Base-by-base conservation (phyloP, 1,140 invertebrate genomes). In the Onthophagus taurus region DNA sequence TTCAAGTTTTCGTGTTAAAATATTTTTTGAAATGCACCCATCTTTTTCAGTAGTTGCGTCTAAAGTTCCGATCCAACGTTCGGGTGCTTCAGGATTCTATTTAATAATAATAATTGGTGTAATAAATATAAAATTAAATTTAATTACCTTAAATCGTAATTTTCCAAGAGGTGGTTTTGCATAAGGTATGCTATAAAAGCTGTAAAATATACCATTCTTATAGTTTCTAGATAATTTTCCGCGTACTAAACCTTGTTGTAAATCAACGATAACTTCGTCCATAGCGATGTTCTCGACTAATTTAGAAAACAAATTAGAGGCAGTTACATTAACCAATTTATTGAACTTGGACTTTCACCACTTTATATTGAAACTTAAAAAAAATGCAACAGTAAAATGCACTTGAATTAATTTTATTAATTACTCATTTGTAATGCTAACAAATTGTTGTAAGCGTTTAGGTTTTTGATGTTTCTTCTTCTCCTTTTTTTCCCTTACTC, bases 21-120 rank as follows among this genome's bases (percentile, higher is more conserved):
- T 55, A 31, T 64, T 51, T 29, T 63, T 60, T 23, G 67, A 72
- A 7, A 61, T 45, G 42, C 66, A 68, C 11, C 53, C 58, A 2
- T 63, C 54, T 12, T 72, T 70, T 51, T 67, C 66, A 20, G 68
- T 53, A 0, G 64, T 69, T 4, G 74, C 72, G 48, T 77, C 69
- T 31, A 55, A 55, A 4, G 72, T 52, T 11, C 71, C 73, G 6
- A 55, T 53, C 78, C 78, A 80, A 16, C 61, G 44, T 48, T 72
- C 66, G 1, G 66, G 53, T 5, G 72, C 70, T 44, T 65, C 44
- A 1, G 77, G 74, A 7, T 26, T 26, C 23, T 26, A 26, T 26
- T n/a, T 26, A 26, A 16, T 29, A 18, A 13, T 41, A 17, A 13
- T 34, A 16, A n/a, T n/a, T n/a, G n/a, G n/a, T n/a, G n/a, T n/a